Conservation (phyloP, 2,888 invertebrate species). For the Bruchidius siliquastri region DNA sequence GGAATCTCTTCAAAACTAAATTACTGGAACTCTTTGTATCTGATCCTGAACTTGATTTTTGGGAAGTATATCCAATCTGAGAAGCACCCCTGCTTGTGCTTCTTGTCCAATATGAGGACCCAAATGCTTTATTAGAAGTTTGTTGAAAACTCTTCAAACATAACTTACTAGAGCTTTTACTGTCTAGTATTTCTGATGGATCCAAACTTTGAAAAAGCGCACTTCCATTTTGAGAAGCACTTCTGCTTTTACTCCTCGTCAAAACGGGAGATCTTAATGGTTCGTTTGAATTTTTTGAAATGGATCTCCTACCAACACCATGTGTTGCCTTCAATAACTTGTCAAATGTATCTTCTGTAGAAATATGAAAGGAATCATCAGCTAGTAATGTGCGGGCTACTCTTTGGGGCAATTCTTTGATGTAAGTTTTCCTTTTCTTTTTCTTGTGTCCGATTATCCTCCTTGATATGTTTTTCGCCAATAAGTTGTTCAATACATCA, state of each 20-base stretch:
- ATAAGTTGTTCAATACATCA: slow-evolving; percentile 23
- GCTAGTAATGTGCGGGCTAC: slow-evolving; percentile 13
- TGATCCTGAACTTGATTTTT: neutral
- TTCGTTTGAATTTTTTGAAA: slow-evolving; percentile 1
- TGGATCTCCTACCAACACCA: neutral
- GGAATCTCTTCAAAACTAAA: neutral
- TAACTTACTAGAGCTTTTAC: neutral
- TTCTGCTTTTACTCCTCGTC: neutral
- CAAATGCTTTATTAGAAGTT: no score
- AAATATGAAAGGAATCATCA: slow-evolving; percentile 25
- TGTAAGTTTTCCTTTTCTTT: slow-evolving; percentile 14
- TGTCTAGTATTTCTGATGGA: neutral
- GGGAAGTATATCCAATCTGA: neutral
- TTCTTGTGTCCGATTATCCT: slow-evolving; percentile 13
- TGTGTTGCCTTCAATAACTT: slow-evolving; percentile 20
- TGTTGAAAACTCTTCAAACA: neutral
- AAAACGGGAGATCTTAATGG: slow-evolving; percentile 3
- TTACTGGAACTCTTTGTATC: neutral
- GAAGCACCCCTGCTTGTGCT: neutral
- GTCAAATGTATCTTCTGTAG: slow-evolving; percentile 33
- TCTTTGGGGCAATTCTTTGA: slow-evolving; percentile 21
- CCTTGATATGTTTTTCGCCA: slow-evolving; percentile 25
- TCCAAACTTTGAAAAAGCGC: neutral
- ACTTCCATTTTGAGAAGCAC: slow-evolving; percentile 5
- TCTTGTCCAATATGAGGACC: no score